A percentile compares a stretch with the other conserved stretches of the same genome.
phyloP scores from a whole-genome alignment of 2,113 vertebrate species.

The Chionomys nivalis region DNA sequence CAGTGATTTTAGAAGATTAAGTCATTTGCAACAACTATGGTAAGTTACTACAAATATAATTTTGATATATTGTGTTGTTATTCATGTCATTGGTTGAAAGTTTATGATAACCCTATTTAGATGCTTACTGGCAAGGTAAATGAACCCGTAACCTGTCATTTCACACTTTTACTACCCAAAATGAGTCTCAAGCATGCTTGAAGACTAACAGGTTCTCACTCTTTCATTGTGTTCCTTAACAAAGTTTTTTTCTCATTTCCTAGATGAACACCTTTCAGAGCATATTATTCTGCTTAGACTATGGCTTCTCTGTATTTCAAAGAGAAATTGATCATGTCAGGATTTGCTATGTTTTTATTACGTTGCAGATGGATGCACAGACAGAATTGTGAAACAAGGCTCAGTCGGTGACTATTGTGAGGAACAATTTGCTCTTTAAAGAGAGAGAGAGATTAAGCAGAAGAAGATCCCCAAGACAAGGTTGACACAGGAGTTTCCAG shows the following conservation, averaged over 20 bases:
- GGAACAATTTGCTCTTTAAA: not conserved
- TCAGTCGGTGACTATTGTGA: not conserved
- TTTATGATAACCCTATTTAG: not conserved
- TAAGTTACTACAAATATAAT: not conserved
- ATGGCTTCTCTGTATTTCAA: not conserved
- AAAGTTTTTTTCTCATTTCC: not conserved
- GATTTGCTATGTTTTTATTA: not conserved
- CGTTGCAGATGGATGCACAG: not conserved
- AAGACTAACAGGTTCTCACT: not conserved
- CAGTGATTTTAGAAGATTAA: not conserved
- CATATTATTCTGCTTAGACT: not conserved
- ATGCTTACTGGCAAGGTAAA: not conserved
- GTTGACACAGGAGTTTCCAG: not conserved
- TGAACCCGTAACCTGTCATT: not conserved
- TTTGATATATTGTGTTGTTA: not conserved
- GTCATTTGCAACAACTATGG: not conserved
- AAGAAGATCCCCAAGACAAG: not conserved
- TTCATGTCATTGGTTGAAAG: not conserved
- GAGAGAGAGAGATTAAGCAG: not conserved
- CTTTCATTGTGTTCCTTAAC: not conserved
- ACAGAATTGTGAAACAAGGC: not conserved
- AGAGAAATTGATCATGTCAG: not conserved
- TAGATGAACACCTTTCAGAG: not conserved
- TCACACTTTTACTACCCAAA: not conserved
- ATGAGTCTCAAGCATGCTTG: not conserved